Percentiles rank a stretch among this genome's conserved stretches.
Conservation (phyloP, 2,113 vertebrate genomes). For the Engystomops pustulosus region DNA sequence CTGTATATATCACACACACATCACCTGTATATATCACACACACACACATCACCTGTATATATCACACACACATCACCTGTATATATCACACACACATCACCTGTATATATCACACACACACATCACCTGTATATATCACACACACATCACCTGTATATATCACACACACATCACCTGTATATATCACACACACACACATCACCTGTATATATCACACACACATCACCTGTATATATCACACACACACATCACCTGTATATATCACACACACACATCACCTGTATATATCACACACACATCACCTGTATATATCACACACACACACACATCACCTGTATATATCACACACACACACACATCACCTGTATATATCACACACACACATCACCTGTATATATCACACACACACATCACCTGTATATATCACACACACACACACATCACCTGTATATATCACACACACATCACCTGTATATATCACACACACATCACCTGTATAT, state of each 20-base stretch:
- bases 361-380: too few relatives aligned
- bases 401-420: too few relatives aligned
- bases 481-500: background rate
- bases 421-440: background rate
- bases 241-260: background rate
- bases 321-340: background rate
- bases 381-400: background rate
- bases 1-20: too few relatives aligned
- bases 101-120: too few relatives aligned
- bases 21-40: background rate
- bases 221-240: too few relatives aligned
- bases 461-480: too few relatives aligned
- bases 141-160: too few relatives aligned
- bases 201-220: background rate
- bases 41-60: background rate
- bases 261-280: too few relatives aligned
- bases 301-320: too few relatives aligned
- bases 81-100: too few relatives aligned
- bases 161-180: background rate
- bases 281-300: background rate
- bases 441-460: background rate
- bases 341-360: too few relatives aligned
- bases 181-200: background rate
- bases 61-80: background rate
- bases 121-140: background rate